Evolutionary conservation across 2,888 invertebrate species (phyloP).

Genomic region (Byasa hedistus): DNA sequence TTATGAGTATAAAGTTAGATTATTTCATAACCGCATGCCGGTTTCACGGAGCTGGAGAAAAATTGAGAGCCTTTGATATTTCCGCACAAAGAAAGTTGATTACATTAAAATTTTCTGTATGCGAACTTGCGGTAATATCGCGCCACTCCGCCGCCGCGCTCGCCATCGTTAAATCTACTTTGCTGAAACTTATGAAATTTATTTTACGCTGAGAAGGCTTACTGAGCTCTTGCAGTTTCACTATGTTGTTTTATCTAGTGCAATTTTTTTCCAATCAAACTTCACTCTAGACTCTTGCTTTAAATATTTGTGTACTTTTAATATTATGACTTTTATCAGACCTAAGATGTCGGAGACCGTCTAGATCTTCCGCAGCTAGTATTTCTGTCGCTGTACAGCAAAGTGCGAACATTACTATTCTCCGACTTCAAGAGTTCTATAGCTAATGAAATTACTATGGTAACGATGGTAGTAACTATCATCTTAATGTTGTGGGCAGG

Average conservation of each 20-base stretch:
- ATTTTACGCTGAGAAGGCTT: conserved; percentile 25
- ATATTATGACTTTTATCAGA: too few relatives aligned
- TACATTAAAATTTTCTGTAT: conserved; percentile 65
- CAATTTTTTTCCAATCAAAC: conserved; percentile 3
- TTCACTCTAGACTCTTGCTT: not conserved
- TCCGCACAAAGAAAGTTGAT: conserved; percentile 68
- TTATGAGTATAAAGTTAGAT: conserved; percentile 1
- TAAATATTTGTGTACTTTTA: not conserved
- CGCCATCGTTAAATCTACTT: conserved; percentile 27
- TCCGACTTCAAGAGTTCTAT: too few relatives aligned
- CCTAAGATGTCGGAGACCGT: too few relatives aligned
- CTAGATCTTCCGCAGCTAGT: too few relatives aligned
- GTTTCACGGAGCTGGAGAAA: conserved; percentile 71
- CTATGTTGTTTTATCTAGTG: conserved; percentile 12
- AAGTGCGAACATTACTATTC: too few relatives aligned
- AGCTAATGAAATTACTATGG: too few relatives aligned
- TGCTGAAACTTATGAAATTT: conserved; percentile 29
- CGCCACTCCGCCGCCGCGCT: conserved; percentile 37
- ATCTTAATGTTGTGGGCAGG: too few relatives aligned
- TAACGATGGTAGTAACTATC: too few relatives aligned
- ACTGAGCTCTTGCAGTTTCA: conserved; percentile 15
- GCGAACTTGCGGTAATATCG: conserved; percentile 46
- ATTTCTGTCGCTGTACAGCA: too few relatives aligned
- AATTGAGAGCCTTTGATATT: conserved; percentile 70
- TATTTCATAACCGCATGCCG: conserved; percentile 35